These are phyloP conservation scores for Eurosta solidaginis DNA, from an alignment of 1,140 invertebrate species.

Conservation along the genomic window DNA sequence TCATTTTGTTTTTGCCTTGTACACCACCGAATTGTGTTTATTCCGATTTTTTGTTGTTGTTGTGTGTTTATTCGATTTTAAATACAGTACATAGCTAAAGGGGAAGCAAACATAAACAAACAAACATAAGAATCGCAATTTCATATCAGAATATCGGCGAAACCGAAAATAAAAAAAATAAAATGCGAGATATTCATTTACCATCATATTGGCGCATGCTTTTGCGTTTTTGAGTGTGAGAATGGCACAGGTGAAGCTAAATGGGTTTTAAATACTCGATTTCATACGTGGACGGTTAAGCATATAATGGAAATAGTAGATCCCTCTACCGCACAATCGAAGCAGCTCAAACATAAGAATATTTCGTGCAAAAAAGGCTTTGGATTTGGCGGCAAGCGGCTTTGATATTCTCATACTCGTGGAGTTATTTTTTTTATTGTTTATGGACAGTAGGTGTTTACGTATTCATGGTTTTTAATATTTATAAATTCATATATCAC, in stretches of 20 bases:
- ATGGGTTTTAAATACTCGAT: slow-evolving; percentile 27
- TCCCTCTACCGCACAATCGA: not conserved
- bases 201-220: not conserved
- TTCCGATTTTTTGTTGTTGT: not conserved
- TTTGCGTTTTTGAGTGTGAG: not conserved
- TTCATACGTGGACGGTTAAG: slow-evolving; percentile 3
- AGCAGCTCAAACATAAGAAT: not conserved
- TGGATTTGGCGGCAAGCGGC: not conserved
- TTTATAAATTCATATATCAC: not conserved
- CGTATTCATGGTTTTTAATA: not conserved
- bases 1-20: not conserved
- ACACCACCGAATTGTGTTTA: not conserved
- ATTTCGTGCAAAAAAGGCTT: not conserved
- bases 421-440: not conserved
- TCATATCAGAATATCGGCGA: not conserved
- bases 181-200: not conserved
- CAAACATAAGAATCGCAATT: not conserved
- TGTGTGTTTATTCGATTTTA: not conserved
- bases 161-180: not conserved
- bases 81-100: not conserved
- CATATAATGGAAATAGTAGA: slow-evolving; percentile 3
- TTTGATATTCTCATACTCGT: not conserved
- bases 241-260: slow-evolving; percentile 25
- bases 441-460: not conserved
- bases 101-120: slow-evolving; percentile 12